Evolutionary conservation across 1,140 invertebrate species (phyloP).

Genomic region (Mamestra configurata): DNA sequence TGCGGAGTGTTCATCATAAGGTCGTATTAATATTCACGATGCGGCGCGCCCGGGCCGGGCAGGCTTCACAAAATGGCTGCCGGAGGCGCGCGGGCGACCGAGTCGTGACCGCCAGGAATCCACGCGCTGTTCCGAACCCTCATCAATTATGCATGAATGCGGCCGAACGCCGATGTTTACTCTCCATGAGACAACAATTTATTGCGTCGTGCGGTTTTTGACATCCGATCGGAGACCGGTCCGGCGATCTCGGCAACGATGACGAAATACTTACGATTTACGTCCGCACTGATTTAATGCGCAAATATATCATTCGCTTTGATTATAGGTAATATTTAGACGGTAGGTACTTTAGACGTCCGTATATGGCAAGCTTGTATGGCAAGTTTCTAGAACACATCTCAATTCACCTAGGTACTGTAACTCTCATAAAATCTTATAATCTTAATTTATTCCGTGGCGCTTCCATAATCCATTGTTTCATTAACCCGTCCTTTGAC

Average conservation of each 20-base stretch:
- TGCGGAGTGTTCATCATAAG: constrained; percentile 66
- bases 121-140: constrained; percentile 80
- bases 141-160: constrained; percentile 88
- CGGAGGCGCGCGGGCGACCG: constrained; percentile 73
- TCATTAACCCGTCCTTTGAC: not conserved
- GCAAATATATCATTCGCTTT: constrained; percentile 23
- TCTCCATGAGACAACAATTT: constrained; percentile 86
- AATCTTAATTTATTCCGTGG: not conserved
- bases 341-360: not conserved
- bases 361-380: not conserved
- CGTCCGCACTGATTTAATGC: constrained; percentile 48
- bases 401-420: not conserved
- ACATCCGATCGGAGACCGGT: constrained; percentile 78
- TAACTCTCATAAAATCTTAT: not conserved
- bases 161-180: constrained; percentile 84
- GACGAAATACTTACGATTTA: constrained; percentile 70
- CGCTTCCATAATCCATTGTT: not conserved
- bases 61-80: constrained; percentile 85
- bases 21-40: constrained; percentile 80
- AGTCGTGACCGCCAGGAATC: constrained; percentile 86
- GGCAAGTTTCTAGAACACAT: not conserved
- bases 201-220: constrained; percentile 86
- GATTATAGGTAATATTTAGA: too few relatives aligned
- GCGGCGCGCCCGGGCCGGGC: constrained; percentile 69
- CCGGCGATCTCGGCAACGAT: constrained; percentile 55